Percentiles rank a stretch among this genome's conserved stretches.
Evolutionary conservation across 2,113 vertebrate species (phyloP).

Genomic region (Setophaga petechia): DNA sequence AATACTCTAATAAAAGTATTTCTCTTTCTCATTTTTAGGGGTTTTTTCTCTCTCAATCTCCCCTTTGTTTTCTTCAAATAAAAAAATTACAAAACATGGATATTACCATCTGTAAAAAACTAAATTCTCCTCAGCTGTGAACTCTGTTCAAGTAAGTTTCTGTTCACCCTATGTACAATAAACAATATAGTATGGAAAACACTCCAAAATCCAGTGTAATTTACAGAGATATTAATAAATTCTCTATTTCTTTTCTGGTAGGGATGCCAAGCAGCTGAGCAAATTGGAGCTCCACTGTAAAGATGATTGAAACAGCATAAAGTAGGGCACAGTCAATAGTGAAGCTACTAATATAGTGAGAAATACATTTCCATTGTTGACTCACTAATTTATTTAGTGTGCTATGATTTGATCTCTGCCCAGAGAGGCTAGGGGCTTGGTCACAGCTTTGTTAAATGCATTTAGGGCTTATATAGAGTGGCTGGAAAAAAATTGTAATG

Average conservation of each 20-base stretch:
- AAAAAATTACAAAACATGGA: not conserved
- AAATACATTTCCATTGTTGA: conserved; percentile 19
- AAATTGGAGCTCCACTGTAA: not conserved
- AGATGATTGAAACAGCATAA: conserved; percentile 22
- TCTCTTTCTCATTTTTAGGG: not conserved
- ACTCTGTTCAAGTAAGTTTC: not conserved
- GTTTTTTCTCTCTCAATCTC: not conserved
- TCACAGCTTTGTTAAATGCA: not conserved
- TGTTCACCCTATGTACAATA: not conserved
- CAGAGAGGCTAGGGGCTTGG: not conserved
- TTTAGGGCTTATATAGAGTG: not conserved
- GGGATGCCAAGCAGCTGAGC: not conserved
- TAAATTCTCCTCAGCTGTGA: conserved; percentile 1
- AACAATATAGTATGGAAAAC: not conserved
- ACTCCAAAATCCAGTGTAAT: not conserved
- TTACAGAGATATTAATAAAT: not conserved
- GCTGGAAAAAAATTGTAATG: not conserved
- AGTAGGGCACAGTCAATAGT: not conserved
- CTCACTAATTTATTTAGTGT: conserved; percentile 11
- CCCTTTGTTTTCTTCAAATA: conserved; percentile 13
- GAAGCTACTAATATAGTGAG: not conserved
- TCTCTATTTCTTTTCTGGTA: not conserved
- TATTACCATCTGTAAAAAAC: conserved; percentile 11
- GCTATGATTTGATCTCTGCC: not conserved
- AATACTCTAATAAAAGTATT: conserved; percentile 37